Conservation (phyloP, 2,888 invertebrate genomes). For the Oxystoma pomonae region DNA sequence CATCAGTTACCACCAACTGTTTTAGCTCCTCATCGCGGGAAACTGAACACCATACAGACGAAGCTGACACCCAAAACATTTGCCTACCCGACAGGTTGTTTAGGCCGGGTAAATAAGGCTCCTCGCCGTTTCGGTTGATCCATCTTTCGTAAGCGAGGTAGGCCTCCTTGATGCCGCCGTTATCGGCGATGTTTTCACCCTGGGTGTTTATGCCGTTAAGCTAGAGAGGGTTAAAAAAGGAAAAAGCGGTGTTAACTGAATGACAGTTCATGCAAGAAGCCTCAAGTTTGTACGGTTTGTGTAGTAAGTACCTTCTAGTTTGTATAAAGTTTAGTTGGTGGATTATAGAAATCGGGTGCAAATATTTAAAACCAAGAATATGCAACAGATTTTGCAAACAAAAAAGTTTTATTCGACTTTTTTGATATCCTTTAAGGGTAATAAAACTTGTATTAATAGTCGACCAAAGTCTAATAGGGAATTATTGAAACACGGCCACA, state of each 20-base stretch:
- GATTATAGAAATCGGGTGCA: too few species aligned
- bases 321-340: too few species aligned
- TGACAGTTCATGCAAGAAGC: background rate
- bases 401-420: too few species aligned
- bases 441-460: too few species aligned
- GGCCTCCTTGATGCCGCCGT: conserved; percentile 89
- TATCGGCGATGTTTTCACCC: conserved; percentile 94
- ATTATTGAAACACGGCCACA: too few species aligned
- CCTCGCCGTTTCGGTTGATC: conserved; percentile 41
- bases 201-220: conserved; percentile 88
- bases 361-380: too few species aligned
- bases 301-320: too few species aligned
- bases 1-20: conserved; percentile 42
- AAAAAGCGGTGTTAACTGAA: conserved; percentile 29
- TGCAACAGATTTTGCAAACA: too few species aligned
- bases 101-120: conserved; percentile 40
- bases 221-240: conserved; percentile 49
- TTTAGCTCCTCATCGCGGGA: conserved; percentile 43
- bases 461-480: too few species aligned
- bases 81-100: conserved; percentile 45
- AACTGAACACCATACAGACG: conserved; percentile 58
- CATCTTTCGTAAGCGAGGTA: conserved; percentile 49
- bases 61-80: conserved; percentile 58
- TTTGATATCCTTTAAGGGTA: too few species aligned
- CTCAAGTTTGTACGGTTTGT: too few species aligned